A percentile compares a stretch with the other conserved stretches of the same genome.
Evolutionary conservation across 2,888 invertebrate species (phyloP).

Genomic region (Drosophila vallismaia): DNA sequence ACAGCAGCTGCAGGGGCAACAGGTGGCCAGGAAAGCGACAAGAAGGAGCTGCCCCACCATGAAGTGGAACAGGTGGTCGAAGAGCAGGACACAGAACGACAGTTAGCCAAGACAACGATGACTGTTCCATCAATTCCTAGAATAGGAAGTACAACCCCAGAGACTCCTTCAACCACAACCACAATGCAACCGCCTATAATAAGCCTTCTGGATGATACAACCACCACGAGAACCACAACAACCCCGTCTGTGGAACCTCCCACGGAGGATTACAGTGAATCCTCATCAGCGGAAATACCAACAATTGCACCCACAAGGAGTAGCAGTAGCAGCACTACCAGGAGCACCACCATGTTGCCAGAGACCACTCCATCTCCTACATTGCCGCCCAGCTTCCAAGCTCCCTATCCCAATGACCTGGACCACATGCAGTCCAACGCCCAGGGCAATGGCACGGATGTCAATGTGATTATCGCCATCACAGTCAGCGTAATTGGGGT

Average conservation of each 20-base stretch:
- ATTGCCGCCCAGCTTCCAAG: conserved; percentile 26
- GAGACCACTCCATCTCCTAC: conserved; percentile 23
- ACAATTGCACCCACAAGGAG: conserved; percentile 24
- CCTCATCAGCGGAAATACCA: conserved; percentile 39
- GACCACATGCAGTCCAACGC: conserved; percentile 68
- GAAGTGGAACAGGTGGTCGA: conserved; percentile 39
- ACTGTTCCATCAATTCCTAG: conserved; percentile 23
- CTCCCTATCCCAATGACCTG: conserved; percentile 57
- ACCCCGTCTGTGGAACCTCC: conserved; percentile 50
- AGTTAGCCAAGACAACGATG: conserved; percentile 54
- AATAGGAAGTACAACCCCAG: conserved; percentile 38
- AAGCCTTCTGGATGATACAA: conserved; percentile 70
- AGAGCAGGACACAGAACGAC: conserved; percentile 39
- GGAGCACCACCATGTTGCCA: conserved; percentile 50
- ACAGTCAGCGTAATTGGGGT: conserved; percentile 92
- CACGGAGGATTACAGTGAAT: conserved; percentile 50
- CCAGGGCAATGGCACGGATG: conserved; percentile 84
- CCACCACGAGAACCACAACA: conserved; percentile 62
- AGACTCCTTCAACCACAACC: conserved; percentile 34
- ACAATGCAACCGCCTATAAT: conserved; percentile 60
- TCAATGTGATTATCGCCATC: conserved; percentile 91
- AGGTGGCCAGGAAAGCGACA: conserved; percentile 27
- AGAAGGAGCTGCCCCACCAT: conserved; percentile 17
- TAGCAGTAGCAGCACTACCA: conserved; percentile 44
- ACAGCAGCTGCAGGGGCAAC: conserved; percentile 35